These are phyloP conservation scores for Trissolcus brochymenae DNA, from an alignment of 2,888 invertebrate genomes.

Conservation along the genomic window DNA sequence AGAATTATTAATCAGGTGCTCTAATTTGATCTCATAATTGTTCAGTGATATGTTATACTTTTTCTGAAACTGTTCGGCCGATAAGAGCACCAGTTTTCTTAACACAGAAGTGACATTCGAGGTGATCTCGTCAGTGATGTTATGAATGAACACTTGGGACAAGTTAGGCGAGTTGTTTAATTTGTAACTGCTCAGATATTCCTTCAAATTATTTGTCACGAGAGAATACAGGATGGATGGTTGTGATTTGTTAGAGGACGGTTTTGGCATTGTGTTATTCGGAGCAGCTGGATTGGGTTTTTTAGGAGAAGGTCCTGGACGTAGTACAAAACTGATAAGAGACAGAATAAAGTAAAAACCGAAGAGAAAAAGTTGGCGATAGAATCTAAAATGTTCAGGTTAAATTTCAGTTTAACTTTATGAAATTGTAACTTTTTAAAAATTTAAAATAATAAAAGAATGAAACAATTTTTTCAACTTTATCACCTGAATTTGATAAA, in stretches of 20 bases:
- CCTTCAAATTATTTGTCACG: too few species aligned
- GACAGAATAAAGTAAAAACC: conserved; percentile 93
- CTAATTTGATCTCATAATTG: too few species aligned
- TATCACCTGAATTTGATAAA: conserved; percentile 88
- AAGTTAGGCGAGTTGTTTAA: too few species aligned
- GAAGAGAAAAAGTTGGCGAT: conserved; percentile 93
- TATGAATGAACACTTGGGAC: too few species aligned
- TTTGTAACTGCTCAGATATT: too few species aligned
- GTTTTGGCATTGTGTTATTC: conserved; percentile 24
- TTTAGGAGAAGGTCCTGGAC: conserved; percentile 84
- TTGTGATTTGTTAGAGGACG: conserved; percentile 12
- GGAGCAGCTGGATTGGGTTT: conserved; percentile 6
- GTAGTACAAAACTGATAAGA: conserved; percentile 89
- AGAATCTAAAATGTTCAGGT: conserved; percentile 82
- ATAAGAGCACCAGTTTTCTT: too few species aligned
- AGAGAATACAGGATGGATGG: conserved; percentile 13
- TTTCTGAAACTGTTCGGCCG: too few species aligned
- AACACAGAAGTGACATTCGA: too few species aligned
- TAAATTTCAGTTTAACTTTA: not conserved
- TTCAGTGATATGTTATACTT: too few species aligned
- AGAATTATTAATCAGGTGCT: too few species aligned
- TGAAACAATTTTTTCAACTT: not conserved
- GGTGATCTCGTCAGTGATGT: too few species aligned
- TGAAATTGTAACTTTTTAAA: not conserved
- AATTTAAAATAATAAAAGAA: not conserved